Evolutionary conservation across 2,888 invertebrate species (phyloP).

Genomic region (Lasioglossum villosulum): DNA sequence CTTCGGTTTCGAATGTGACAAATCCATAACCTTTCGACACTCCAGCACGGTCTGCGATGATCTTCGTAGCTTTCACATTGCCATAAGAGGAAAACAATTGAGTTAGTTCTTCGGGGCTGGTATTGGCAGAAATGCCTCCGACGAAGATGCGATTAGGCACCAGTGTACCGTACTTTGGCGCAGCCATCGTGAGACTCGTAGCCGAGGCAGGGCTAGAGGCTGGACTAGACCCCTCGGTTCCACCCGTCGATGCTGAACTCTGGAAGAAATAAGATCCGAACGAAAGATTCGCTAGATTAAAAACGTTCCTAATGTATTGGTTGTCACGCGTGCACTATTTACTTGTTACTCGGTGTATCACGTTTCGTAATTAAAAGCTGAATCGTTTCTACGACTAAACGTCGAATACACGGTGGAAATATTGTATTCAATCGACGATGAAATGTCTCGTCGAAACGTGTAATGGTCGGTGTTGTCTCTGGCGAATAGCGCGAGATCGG

Average conservation of each 20-base stretch:
- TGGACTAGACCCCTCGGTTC: conserved; percentile 84
- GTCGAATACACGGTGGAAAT: neutral
- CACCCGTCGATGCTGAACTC: conserved; percentile 83
- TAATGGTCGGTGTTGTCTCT: neutral
- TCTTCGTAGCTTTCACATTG: conserved; percentile 96
- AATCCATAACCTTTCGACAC: conserved; percentile 97
- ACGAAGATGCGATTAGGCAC: conserved; percentile 98
- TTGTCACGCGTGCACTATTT: neutral
- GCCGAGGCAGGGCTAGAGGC: conserved; percentile 83
- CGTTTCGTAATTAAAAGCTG: neutral
- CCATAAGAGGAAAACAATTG: conserved; percentile 96
- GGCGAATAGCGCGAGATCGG: neutral
- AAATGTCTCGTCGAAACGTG: neutral
- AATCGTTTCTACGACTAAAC: neutral
- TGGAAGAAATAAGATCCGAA: conserved; percentile 57
- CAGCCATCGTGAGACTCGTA: conserved; percentile 82
- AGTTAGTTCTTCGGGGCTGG: conserved; percentile 96
- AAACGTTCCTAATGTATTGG: neutral
- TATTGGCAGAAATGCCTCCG: conserved; percentile 97
- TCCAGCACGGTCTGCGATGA: conserved; percentile 97
- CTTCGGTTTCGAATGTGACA: conserved; percentile 94
- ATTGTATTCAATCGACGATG: neutral
- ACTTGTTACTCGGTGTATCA: neutral
- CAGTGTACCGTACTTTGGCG: conserved; percentile 88
- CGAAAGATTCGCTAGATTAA: conserved; percentile 6